A percentile compares a stretch with the other conserved stretches of the same genome.
These are phyloP conservation scores for Corticium candelabrum DNA, from an alignment of 37 sponge, comb jelly and placozoan species.

Conservation along the genomic window DNA sequence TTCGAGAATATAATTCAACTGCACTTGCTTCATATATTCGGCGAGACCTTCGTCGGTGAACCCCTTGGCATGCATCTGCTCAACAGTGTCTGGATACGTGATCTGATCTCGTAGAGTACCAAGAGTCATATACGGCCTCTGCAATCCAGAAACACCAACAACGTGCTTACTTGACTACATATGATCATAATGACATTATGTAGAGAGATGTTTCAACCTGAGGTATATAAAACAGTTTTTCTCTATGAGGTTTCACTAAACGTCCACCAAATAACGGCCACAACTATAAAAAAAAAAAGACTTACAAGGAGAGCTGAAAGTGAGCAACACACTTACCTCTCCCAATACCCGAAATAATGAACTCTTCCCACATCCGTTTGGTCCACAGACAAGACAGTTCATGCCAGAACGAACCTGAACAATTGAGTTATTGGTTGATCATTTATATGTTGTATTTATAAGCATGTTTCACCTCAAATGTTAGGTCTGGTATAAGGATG, in stretches of 20 bases:
- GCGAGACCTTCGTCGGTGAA: conserved; percentile 50
- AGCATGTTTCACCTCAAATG: conserved; percentile 53
- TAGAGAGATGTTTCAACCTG: conserved; percentile 25
- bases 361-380: conserved; percentile 96
- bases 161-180: neutral
- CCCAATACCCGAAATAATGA: conserved; percentile 85
- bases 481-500: conserved; percentile 57
- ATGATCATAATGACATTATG: neutral
- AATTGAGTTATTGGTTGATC: too few relatives aligned
- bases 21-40: conserved; percentile 55
- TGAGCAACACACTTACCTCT: conserved; percentile 42
- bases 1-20: neutral
- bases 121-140: conserved; percentile 90
- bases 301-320: neutral
- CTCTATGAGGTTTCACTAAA: conserved; percentile 60
- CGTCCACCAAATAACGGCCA: conserved; percentile 94
- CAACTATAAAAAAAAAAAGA: conserved; percentile 28
- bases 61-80: conserved; percentile 57
- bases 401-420: conserved; percentile 78
- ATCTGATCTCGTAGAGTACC: conserved; percentile 87
- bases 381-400: conserved; percentile 89
- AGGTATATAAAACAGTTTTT: conserved; percentile 84
- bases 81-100: conserved; percentile 79
- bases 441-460: too few relatives aligned
- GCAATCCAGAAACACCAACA: neutral